These are phyloP conservation scores for Drosophila monieri DNA, from an alignment of 2,888 invertebrate species.

Conservation along the genomic window DNA sequence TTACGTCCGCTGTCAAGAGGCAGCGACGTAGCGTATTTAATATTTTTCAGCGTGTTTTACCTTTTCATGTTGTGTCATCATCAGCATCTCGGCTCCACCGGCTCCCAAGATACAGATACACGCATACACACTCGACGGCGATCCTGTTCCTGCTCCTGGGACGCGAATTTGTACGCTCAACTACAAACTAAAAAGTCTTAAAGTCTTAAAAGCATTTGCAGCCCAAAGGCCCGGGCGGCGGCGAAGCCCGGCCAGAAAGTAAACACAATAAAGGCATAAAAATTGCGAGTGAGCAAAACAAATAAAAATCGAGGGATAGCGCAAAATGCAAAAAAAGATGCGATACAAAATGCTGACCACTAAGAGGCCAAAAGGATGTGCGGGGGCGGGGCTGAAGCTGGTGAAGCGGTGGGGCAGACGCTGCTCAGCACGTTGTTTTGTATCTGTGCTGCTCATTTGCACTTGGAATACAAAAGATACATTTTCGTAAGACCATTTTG, in stretches of 20 bases:
- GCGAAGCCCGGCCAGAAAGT: conserved; percentile 67
- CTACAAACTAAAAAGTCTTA: conserved; percentile 76
- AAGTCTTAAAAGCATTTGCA: conserved; percentile 80
- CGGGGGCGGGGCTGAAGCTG: neutral
- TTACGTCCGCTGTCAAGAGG: conserved; percentile 83
- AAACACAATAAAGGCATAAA: conserved; percentile 79
- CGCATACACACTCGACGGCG: conserved; percentile 43
- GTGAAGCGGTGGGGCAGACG: neutral
- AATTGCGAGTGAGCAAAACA: conserved; percentile 78
- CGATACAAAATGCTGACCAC: conserved; percentile 31
- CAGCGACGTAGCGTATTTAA: conserved; percentile 81
- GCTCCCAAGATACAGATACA: conserved; percentile 47
- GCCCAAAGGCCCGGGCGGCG: conserved; percentile 42
- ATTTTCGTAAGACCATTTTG: conserved; percentile 82
- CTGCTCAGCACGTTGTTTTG: conserved; percentile 32
- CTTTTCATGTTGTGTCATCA: conserved; percentile 83
- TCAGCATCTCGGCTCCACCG: conserved; percentile 65
- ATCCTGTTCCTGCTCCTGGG: conserved; percentile 60
- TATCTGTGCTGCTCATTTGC: conserved; percentile 78
- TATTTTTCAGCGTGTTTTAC: conserved; percentile 82
- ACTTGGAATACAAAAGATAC: conserved; percentile 81
- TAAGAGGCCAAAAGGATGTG: conserved; percentile 1
- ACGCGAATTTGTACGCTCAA: conserved; percentile 75
- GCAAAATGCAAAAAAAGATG: conserved; percentile 30
- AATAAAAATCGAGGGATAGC: conserved; percentile 66